Conservation (phyloP, 2,113 vertebrate genomes). For the Protobothrops flavoviridis region DNA sequence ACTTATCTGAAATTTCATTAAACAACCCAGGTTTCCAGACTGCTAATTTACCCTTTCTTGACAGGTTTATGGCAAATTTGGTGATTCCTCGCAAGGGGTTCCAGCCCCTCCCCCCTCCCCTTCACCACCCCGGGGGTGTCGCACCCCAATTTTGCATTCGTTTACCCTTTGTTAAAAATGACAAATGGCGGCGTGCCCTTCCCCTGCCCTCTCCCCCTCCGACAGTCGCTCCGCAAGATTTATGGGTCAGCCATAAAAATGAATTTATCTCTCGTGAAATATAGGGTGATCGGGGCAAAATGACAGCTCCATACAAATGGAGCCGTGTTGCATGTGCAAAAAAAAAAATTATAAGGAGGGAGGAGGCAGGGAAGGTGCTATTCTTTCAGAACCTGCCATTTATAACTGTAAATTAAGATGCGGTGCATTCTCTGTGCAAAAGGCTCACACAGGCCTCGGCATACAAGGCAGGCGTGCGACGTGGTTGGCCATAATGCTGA, state of each 20-base stretch:
- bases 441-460: background rate
- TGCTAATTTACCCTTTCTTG: background rate
- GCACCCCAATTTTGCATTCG: background rate
- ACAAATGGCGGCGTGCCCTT: background rate
- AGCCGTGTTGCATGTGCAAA: background rate
- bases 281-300: background rate
- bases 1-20: background rate
- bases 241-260: conserved; percentile 22
- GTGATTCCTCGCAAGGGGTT: background rate
- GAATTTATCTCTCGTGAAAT: conserved; percentile 13
- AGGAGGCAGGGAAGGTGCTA: background rate
- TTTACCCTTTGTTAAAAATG: conserved; percentile 3
- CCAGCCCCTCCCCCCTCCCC: background rate
- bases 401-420: background rate
- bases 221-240: background rate
- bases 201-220: background rate
- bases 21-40: background rate
- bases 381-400: background rate
- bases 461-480: background rate
- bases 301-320: background rate
- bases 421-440: too few relatives aligned
- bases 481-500: too few relatives aligned
- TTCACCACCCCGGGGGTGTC: background rate
- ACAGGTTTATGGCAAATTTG: background rate
- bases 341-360: background rate